phyloP scores from a whole-genome alignment of 2,888 invertebrate species.

The Agrotis exclamationis region DNA sequence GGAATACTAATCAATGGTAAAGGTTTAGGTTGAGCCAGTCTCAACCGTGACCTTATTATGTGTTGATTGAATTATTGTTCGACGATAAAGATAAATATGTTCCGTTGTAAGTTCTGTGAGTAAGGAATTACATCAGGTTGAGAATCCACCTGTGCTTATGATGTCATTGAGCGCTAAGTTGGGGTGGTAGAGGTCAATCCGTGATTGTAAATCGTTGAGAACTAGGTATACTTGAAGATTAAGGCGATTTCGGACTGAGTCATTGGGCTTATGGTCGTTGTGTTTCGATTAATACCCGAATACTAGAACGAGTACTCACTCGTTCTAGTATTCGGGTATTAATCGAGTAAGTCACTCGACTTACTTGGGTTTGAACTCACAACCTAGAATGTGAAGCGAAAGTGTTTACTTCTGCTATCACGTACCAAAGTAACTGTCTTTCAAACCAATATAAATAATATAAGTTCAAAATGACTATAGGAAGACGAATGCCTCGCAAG shows the following conservation, averaged over 20 bases:
- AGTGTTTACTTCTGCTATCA: too few relatives aligned
- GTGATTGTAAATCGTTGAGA: conserved; percentile 27
- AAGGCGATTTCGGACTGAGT: neutral
- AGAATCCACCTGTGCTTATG: conserved; percentile 40
- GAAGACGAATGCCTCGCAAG: conserved; percentile 1
- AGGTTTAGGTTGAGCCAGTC: conserved; percentile 78
- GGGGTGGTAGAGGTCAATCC: conserved; percentile 36
- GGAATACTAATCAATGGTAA: conserved; percentile 69
- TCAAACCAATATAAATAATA: neutral
- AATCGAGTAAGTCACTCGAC: too few relatives aligned
- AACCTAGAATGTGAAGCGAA: too few relatives aligned
- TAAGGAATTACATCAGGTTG: conserved; percentile 55
- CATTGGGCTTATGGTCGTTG: neutral
- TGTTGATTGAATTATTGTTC: conserved; percentile 72
- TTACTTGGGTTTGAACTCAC: too few relatives aligned
- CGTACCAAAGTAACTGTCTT: neutral
- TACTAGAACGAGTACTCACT: too few relatives aligned
- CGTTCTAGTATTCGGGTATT: too few relatives aligned
- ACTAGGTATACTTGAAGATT: conserved; percentile 13
- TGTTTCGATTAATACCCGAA: too few relatives aligned
- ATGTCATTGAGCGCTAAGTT: conserved; percentile 38
- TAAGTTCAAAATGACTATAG: neutral
- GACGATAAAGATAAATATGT: conserved; percentile 62
- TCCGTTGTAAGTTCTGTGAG: conserved; percentile 53
- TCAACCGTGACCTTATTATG: conserved; percentile 77